phyloP scores from a whole-genome alignment of 1,140 invertebrate species.

The Probaryconus sp. region DNA sequence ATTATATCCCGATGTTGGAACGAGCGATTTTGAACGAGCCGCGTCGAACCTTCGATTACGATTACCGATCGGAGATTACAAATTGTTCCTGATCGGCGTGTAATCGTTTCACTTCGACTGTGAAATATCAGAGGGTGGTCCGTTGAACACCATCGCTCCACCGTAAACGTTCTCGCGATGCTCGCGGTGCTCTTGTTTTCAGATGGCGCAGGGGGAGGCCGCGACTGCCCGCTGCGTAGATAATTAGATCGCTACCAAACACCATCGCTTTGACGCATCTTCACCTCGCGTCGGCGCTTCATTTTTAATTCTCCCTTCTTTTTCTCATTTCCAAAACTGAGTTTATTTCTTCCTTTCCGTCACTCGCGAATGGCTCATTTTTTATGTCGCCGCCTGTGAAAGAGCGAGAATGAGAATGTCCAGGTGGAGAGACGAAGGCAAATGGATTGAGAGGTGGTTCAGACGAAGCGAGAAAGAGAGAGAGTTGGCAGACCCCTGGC shows the following conservation, averaged over 20 bases:
- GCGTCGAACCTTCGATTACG: constrained; percentile 40
- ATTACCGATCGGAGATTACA: constrained; percentile 47
- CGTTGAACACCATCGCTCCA: constrained; percentile 29
- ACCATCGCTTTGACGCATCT: constrained; percentile 65
- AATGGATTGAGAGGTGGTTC: neutral
- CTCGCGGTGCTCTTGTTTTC: constrained; percentile 53
- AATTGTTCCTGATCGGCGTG: constrained; percentile 54
- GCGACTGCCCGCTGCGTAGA: constrained; percentile 69
- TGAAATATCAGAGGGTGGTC: constrained; percentile 60
- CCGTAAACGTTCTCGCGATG: constrained; percentile 55
- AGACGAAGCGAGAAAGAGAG: constrained; percentile 41
- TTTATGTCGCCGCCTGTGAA: constrained; percentile 58
- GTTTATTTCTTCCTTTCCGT: constrained; percentile 25
- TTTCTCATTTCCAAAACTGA: constrained; percentile 30
- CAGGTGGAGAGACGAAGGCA: constrained; percentile 8
- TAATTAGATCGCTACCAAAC: constrained; percentile 74
- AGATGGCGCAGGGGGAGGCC: constrained; percentile 66
- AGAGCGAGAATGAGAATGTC: constrained; percentile 19
- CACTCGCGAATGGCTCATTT: constrained; percentile 45
- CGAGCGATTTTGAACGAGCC: neutral
- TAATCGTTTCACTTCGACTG: constrained; percentile 50
- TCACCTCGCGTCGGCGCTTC: constrained; percentile 57
- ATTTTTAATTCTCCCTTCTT: constrained; percentile 37
- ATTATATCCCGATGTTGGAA: too few relatives aligned
- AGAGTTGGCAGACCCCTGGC: constrained; percentile 55